Conservation (phyloP, 2,113 vertebrate genomes). For the Cinclus mexicanus region DNA sequence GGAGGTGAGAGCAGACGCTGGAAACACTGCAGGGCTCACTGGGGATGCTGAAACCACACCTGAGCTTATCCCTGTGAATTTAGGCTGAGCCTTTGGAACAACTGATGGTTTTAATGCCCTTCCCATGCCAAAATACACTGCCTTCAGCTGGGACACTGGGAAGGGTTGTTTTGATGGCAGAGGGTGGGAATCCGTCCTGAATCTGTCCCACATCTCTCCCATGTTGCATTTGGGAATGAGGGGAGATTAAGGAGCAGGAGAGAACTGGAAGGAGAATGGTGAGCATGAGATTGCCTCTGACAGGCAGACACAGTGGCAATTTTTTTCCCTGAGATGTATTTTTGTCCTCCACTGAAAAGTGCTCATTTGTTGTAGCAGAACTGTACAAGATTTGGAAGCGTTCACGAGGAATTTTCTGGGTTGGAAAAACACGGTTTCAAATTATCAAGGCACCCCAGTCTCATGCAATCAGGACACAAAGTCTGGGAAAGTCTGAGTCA, state of each 20-base stretch:
- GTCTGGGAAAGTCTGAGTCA: not conserved
- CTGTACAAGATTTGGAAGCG: not conserved
- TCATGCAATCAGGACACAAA: not conserved
- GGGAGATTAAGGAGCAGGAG: not conserved
- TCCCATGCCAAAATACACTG: not conserved
- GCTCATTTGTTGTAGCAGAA: slow-evolving; percentile 23
- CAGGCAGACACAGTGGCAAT: slow-evolving; percentile 13
- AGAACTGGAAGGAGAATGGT: not conserved
- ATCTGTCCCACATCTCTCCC: not conserved
- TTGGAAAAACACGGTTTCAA: not conserved
- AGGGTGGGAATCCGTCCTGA: not conserved
- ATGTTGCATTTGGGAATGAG: not conserved
- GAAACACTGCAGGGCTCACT: fast-evolving
- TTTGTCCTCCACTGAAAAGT: slow-evolving; percentile 30
- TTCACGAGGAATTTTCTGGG: not conserved
- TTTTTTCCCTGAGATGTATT: not conserved
- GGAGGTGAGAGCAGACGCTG: not conserved
- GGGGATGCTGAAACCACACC: not conserved
- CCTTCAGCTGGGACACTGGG: not conserved
- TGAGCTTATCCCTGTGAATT: not conserved
- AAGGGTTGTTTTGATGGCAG: not conserved
- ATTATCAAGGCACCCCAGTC: not conserved
- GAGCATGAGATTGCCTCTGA: slow-evolving; percentile 49
- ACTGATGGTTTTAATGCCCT: not conserved
- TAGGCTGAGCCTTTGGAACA: not conserved